Evolutionary conservation across 2,113 vertebrate genomes (phyloP).

Genomic region (Actinemys pallida): DNA sequence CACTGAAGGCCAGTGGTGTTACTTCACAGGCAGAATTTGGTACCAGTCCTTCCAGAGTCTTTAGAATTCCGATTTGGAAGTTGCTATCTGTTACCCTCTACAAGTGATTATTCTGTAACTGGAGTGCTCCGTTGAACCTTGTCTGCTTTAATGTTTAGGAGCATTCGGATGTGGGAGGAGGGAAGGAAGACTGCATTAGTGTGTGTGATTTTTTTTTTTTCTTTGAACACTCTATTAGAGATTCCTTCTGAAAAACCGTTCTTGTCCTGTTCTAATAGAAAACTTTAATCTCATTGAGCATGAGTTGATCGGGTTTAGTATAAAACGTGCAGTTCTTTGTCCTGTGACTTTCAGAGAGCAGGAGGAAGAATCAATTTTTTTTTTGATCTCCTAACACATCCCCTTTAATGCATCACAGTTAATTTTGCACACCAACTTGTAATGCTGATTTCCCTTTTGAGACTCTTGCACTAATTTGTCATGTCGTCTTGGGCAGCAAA

Average conservation of each 20-base stretch:
- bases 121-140: neutral
- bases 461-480: neutral
- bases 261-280: neutral
- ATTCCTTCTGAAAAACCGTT: neutral
- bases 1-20: neutral
- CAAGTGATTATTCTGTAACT: neutral
- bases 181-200: fast-evolving
- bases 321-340: neutral
- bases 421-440: neutral
- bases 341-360: fast-evolving
- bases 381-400: neutral
- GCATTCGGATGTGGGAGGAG: neutral
- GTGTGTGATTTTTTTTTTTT: neutral
- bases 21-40: neutral
- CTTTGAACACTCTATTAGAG: neutral
- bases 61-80: neutral
- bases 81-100: neutral
- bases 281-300: neutral
- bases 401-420: neutral
- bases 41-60: neutral
- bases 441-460: neutral
- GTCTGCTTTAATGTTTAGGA: neutral
- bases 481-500: neutral
- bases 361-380: neutral
- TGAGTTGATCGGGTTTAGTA: neutral